These are phyloP conservation scores for Yponomeuta sedellus DNA, from an alignment of 2,888 invertebrate species.

Conservation along the genomic window DNA sequence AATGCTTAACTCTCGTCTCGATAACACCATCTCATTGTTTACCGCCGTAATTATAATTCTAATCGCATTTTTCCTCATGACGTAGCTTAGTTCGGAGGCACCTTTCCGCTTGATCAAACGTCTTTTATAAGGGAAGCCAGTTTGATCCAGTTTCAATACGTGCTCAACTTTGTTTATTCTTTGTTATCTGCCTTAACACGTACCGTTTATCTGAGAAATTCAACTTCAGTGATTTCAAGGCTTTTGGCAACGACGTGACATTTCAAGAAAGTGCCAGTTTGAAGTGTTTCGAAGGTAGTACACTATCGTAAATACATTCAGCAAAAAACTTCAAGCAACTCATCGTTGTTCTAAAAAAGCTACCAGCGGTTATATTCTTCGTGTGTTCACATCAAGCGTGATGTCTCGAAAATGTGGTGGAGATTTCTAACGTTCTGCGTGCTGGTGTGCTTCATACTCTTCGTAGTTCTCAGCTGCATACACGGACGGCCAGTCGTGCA, in stretches of 20 bases:
- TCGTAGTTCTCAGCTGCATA: constrained; percentile 52
- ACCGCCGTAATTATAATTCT: background rate
- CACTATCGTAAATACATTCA: too few relatives aligned
- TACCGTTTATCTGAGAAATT: too few relatives aligned
- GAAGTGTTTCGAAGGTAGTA: too few relatives aligned
- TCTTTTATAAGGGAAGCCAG: background rate
- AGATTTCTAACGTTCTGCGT: constrained; percentile 56
- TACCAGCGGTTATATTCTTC: too few relatives aligned
- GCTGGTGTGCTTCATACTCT: constrained; percentile 48
- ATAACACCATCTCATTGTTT: background rate
- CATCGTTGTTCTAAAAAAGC: too few relatives aligned
- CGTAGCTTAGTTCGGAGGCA: background rate
- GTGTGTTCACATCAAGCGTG: background rate
- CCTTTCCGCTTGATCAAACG: background rate
- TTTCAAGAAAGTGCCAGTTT: too few relatives aligned
- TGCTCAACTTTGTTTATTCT: too few relatives aligned
- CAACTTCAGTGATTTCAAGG: too few relatives aligned
- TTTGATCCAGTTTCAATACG: background rate
- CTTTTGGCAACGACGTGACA: too few relatives aligned
- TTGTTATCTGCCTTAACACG: too few relatives aligned
- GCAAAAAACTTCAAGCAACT: too few relatives aligned
- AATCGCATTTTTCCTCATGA: background rate
- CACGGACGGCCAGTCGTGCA: constrained; percentile 53
- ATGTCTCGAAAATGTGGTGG: constrained; percentile 51
- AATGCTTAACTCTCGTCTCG: background rate